Evolutionary conservation across 1,140 invertebrate genomes (phyloP).

Genomic region (Trichomalopsis sarcophagae): DNA sequence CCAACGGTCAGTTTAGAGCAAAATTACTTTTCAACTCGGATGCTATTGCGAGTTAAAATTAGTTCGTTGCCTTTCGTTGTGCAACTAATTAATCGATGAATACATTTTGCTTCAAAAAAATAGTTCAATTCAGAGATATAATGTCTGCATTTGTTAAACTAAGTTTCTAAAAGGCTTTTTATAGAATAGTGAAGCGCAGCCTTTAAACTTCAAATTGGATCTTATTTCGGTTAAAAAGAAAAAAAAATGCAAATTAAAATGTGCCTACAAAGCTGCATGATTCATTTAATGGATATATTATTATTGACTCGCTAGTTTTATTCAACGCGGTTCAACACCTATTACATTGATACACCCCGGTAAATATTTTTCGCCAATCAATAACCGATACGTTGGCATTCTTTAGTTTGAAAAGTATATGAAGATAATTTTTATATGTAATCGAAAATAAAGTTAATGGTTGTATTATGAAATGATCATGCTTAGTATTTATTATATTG

Average conservation of each 20-base stretch:
- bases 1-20: neutral
- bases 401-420: neutral
- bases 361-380: neutral
- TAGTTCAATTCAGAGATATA: too few relatives aligned
- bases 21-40: neutral
- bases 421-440: neutral
- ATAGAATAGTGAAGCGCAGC: too few relatives aligned
- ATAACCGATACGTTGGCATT: neutral
- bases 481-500: too few relatives aligned
- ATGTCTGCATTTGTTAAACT: too few relatives aligned
- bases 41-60: constrained; percentile 10
- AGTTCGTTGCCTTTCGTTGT: neutral
- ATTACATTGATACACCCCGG: neutral
- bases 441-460: too few relatives aligned
- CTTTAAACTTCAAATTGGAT: too few relatives aligned
- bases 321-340: neutral
- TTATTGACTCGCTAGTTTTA: neutral
- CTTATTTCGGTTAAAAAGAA: too few relatives aligned
- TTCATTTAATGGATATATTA: neutral
- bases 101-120: neutral
- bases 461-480: too few relatives aligned
- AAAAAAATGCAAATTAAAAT: too few relatives aligned
- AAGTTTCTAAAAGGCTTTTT: too few relatives aligned
- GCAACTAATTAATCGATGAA: constrained; percentile 25
- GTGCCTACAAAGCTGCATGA: neutral